Percentiles rank a stretch among this genome's conserved stretches.
phyloP scores from a whole-genome alignment of 2,888 invertebrate species.

The Lasioglossum morio region DNA sequence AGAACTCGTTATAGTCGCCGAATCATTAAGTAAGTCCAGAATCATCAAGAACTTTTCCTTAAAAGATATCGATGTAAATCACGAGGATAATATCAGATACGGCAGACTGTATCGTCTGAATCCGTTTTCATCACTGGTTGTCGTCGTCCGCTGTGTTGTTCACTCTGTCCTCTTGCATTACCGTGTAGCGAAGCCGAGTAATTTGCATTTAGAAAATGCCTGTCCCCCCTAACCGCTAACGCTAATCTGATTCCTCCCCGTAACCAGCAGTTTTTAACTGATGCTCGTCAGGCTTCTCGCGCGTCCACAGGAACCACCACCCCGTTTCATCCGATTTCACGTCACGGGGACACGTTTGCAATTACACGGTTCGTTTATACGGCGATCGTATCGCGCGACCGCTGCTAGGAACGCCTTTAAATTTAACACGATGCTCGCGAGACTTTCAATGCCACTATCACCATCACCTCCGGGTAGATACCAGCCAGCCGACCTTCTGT shows the following conservation, averaged over 20 bases:
- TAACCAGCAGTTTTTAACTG: conserved; percentile 66
- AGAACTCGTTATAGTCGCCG: too few relatives aligned
- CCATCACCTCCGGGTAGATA: not conserved
- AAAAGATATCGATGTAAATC: not conserved
- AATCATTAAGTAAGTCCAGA: too few relatives aligned
- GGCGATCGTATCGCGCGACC: conserved; percentile 53
- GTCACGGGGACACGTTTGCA: conserved; percentile 57
- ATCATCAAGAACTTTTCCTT: not conserved
- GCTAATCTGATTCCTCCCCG: conserved; percentile 66
- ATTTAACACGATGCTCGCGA: conserved; percentile 32
- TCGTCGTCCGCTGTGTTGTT: conserved; percentile 24
- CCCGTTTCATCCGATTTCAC: conserved; percentile 58
- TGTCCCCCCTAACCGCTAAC: conserved; percentile 45
- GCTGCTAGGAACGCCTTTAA: conserved; percentile 40
- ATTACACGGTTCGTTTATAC: conserved; percentile 62
- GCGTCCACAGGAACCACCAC: conserved; percentile 16
- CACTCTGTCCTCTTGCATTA: conserved; percentile 3
- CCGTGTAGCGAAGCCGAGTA: conserved; percentile 57
- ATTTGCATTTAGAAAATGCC: conserved; percentile 75
- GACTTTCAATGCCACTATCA: conserved; percentile 15
- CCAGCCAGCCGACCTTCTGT: conserved; percentile 4
- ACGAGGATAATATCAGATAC: not conserved
- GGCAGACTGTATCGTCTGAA: not conserved
- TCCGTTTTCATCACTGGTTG: not conserved
- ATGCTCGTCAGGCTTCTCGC: conserved; percentile 54